Evolutionary conservation across 2,888 invertebrate species (phyloP).

Genomic region (Platycheirus albimanus): DNA sequence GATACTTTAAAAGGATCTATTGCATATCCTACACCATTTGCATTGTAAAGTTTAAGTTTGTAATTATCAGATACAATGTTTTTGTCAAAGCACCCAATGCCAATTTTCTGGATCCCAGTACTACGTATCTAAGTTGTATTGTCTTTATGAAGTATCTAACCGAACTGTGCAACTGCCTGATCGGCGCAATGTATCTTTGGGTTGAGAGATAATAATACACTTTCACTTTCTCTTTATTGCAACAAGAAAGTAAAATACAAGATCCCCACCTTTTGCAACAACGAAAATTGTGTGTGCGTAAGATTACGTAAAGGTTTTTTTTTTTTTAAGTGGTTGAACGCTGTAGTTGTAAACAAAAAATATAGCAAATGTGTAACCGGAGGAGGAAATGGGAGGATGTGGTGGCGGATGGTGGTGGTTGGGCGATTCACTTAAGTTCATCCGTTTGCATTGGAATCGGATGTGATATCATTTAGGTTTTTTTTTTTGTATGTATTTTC

Average conservation of each 20-base stretch:
- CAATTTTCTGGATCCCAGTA: constrained; percentile 25
- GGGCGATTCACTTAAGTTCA: constrained; percentile 57
- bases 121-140: constrained; percentile 50
- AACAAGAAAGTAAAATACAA: constrained; percentile 74
- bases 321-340: constrained; percentile 49
- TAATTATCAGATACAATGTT: constrained; percentile 3
- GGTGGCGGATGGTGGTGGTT: too few species aligned
- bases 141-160: constrained; percentile 68
- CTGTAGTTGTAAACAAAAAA: constrained; percentile 52
- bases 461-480: constrained; percentile 50
- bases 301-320: constrained; percentile 64
- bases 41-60: constrained; percentile 49
- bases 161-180: constrained; percentile 70
- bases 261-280: constrained; percentile 69
- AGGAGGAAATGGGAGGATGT: constrained; percentile 54
- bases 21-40: constrained; percentile 31
- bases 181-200: constrained; percentile 73
- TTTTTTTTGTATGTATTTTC: too few species aligned
- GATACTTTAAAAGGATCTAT: constrained; percentile 4
- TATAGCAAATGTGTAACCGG: constrained; percentile 48
- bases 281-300: constrained; percentile 68
- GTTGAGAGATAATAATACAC: constrained; percentile 72
- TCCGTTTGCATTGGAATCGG: constrained; percentile 39
- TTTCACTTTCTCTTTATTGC: constrained; percentile 74
- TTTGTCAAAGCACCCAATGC: constrained; percentile 43